A percentile compares a stretch with the other conserved stretches of the same genome.
Evolutionary conservation across 2,888 invertebrate species (phyloP).

Genomic region (Adela reaumurella): DNA sequence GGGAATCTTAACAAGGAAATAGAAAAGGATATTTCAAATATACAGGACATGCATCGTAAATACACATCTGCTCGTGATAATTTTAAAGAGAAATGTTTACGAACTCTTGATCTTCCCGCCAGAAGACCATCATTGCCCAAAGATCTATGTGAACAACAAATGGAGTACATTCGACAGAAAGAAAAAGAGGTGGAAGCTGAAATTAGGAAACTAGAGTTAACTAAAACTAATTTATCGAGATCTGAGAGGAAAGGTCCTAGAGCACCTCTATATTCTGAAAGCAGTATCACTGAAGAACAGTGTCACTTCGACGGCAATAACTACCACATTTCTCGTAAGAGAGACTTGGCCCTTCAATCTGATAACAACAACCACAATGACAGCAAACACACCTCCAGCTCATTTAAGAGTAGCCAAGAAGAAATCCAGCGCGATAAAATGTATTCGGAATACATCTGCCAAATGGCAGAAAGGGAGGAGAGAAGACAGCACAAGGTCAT

Average conservation of each 20-base stretch:
- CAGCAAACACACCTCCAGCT: conserved; percentile 20
- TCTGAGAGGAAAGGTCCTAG: conserved; percentile 25
- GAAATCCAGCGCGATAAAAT: conserved; percentile 75
- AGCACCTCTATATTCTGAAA: conserved; percentile 38
- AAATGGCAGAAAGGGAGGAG: conserved; percentile 74
- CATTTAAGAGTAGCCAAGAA: conserved; percentile 61
- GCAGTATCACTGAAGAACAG: conserved; percentile 21
- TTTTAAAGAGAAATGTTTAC: conserved; percentile 2
- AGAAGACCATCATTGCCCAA: conserved; percentile 61
- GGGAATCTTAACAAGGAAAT: conserved; percentile 46
- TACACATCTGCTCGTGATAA: conserved; percentile 27
- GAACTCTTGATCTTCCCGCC: conserved; percentile 7
- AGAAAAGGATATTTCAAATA: conserved; percentile 42
- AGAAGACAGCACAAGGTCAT: conserved; percentile 76
- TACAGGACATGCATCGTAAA: conserved; percentile 45
- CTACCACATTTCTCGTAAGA: conserved; percentile 38
- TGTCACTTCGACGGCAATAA: conserved; percentile 26
- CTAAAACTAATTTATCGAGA: conserved; percentile 26
- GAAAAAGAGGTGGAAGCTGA: conserved; percentile 66
- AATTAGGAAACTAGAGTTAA: conserved; percentile 59
- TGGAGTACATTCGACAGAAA: conserved; percentile 63
- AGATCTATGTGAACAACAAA: conserved; percentile 61
- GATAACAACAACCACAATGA: conserved; percentile 13
- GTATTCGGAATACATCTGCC: conserved; percentile 79
- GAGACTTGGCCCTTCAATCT: conserved; percentile 33